Conservation (phyloP, 2,797 vertebrate species). For the Apogon hyalosoma region DNA sequence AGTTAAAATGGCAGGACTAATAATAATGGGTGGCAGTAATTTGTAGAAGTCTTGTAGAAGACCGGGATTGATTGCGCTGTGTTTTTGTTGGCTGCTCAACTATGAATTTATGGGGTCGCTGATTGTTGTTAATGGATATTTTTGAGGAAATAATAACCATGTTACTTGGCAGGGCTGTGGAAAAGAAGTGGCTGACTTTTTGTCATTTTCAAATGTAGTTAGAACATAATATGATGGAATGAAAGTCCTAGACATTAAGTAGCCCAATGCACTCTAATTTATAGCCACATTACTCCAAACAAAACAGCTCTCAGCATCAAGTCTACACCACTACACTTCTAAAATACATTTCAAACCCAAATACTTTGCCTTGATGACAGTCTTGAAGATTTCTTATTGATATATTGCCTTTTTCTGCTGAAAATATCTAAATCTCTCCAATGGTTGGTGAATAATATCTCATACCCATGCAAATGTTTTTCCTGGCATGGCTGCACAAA, state of each 20-base stretch:
- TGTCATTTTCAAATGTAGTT: slow-evolving; percentile 1
- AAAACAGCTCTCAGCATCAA: not conserved
- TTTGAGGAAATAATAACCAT: slow-evolving; percentile 56
- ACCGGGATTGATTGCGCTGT: slow-evolving; percentile 64
- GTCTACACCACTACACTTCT: not conserved
- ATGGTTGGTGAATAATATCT: not conserved
- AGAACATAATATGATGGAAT: not conserved
- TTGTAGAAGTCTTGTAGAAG: slow-evolving; percentile 35
- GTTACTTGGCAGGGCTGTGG: slow-evolving; percentile 55
- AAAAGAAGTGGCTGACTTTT: not conserved
- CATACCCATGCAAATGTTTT: slow-evolving; percentile 32
- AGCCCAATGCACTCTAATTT: not conserved
- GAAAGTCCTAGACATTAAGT: not conserved
- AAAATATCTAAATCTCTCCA: not conserved
- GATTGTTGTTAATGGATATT: slow-evolving; percentile 66
- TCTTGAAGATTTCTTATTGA: not conserved
- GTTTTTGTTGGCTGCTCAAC: slow-evolving; percentile 70
- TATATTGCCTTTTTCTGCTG: not conserved
- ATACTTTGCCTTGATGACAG: not conserved
- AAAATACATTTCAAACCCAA: not conserved
- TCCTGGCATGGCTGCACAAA: slow-evolving; percentile 17
- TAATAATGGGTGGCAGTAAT: slow-evolving; percentile 56
- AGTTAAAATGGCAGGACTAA: slow-evolving; percentile 52
- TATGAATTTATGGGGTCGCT: slow-evolving; percentile 60
- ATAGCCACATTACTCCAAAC: not conserved